phyloP scores from a whole-genome alignment of 2,797 vertebrate genomes.

The Buphagus erythrorhynchus region DNA sequence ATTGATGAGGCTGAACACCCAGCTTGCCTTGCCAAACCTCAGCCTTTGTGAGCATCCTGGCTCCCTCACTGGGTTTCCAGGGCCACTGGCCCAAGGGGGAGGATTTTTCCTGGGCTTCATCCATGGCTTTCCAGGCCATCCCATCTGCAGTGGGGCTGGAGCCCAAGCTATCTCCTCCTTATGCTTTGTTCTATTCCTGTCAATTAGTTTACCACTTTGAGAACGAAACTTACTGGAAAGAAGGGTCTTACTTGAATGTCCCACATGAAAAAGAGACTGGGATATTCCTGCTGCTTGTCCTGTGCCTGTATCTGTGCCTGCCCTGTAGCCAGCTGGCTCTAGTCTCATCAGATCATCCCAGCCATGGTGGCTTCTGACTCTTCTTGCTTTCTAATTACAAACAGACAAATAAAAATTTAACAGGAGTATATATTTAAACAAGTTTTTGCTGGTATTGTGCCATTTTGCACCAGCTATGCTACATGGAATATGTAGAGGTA shows the following conservation, averaged over 20 bases:
- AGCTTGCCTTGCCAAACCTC: neutral
- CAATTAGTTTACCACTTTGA: accelerated
- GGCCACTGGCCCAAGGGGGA: neutral
- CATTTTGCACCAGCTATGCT: neutral
- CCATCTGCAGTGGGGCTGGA: neutral
- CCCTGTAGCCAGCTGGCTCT: accelerated
- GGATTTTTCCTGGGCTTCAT: neutral
- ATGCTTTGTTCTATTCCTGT: neutral
- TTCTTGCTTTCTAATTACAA: neutral
- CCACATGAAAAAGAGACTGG: neutral
- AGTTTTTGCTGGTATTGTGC: neutral
- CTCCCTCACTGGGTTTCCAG: neutral
- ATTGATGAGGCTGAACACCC: neutral
- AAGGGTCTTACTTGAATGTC: neutral
- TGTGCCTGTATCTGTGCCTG: neutral
- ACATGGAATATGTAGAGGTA: neutral
- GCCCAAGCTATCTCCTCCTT: neutral
- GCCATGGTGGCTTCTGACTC: neutral
- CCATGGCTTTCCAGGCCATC: neutral
- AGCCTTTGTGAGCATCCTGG: neutral
- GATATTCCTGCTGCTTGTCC: neutral
- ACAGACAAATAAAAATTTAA: neutral
- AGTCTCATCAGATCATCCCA: neutral
- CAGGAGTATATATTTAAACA: neutral
- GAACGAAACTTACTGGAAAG: neutral